Percentiles rank a stretch among this genome's conserved stretches.
These are phyloP conservation scores for Euzophera pinguis DNA, from an alignment of 2,888 invertebrate genomes.

Conservation along the genomic window DNA sequence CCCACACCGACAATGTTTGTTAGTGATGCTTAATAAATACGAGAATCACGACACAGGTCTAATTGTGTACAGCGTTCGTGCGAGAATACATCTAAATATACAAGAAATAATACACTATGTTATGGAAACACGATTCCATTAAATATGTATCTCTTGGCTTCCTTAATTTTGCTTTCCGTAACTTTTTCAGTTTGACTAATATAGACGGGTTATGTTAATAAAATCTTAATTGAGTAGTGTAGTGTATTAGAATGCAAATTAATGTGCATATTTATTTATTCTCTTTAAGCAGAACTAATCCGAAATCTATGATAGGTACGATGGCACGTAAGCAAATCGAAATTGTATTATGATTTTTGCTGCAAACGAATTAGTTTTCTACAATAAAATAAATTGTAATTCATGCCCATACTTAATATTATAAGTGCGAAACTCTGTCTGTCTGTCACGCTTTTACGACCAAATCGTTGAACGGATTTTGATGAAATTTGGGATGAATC, in stretches of 20 bases:
- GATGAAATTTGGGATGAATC: no score
- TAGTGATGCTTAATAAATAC: not conserved
- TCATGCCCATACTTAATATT: no score
- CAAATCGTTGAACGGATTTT: no score
- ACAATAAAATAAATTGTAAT: no score
- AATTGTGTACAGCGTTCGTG: conserved; percentile 3
- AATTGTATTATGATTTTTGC: no score
- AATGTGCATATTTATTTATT: not conserved
- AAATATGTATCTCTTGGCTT: not conserved
- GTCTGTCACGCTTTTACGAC: no score
- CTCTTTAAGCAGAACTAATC: not conserved
- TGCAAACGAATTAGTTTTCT: no score
- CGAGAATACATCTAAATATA: conserved; percentile 10
- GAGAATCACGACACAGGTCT: conserved; percentile 2
- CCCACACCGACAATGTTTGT: not conserved
- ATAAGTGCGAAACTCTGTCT: no score
- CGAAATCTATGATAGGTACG: no score
- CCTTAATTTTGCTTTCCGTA: not conserved
- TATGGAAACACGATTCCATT: conserved; percentile 2
- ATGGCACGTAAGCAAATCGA: no score
- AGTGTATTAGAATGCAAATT: not conserved
- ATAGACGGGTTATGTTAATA: not conserved
- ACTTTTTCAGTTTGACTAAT: not conserved
- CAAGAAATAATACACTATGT: not conserved
- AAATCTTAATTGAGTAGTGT: not conserved